Conservation (phyloP, 2,888 invertebrate species). For the Phorcus lineatus region DNA sequence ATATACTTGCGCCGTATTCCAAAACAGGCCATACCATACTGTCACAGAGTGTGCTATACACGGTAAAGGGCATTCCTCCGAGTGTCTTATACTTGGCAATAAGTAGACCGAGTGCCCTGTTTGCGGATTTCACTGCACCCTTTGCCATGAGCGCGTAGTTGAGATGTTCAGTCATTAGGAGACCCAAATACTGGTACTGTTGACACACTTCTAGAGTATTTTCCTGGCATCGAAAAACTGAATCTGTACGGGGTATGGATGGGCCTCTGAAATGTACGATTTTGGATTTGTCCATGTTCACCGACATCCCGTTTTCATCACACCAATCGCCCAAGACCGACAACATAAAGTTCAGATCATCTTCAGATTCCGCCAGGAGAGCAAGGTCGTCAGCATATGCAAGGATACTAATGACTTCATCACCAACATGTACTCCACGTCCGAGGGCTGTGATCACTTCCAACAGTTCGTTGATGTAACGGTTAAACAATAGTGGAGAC, state of each 20-base stretch:
- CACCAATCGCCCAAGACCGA: background rate
- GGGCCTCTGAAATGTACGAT: background rate
- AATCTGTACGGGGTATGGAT: background rate
- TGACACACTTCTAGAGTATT: background rate
- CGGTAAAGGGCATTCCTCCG: constrained; percentile 9
- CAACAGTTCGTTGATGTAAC: background rate
- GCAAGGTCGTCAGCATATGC: constrained; percentile 1
- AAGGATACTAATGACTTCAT: background rate
- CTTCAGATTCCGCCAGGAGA: background rate
- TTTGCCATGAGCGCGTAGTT: constrained; percentile 23
- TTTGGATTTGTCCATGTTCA: background rate
- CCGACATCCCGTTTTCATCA: background rate
- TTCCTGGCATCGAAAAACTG: background rate
- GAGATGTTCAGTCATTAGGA: constrained; percentile 24
- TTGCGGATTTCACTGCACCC: constrained; percentile 1
- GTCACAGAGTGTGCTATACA: constrained; percentile 26
- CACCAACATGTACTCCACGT: background rate
- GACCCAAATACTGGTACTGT: background rate
- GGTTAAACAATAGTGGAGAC: background rate
- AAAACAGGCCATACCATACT: constrained; percentile 5
- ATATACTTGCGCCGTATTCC: constrained; percentile 22
- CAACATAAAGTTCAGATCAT: background rate
- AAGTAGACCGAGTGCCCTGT: constrained; percentile 22
- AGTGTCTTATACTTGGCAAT: constrained; percentile 19
- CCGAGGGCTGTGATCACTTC: background rate